phyloP scores from a whole-genome alignment of 2,797 vertebrate genomes.

The Chrysocyon brachyurus region DNA sequence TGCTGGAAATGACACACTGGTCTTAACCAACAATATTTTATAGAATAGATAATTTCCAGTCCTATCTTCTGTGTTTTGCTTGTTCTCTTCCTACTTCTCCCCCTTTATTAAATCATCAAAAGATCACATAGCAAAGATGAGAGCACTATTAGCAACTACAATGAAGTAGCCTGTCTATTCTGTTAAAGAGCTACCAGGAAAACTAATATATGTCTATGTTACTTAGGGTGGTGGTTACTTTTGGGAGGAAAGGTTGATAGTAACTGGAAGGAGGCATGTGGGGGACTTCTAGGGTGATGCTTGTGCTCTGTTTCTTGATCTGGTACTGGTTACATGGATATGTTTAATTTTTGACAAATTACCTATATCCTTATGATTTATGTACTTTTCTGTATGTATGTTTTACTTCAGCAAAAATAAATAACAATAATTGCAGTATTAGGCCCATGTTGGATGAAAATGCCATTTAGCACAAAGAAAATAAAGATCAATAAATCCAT shows the following conservation, averaged over 20 bases:
- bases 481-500: not conserved
- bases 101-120: slow-evolving; percentile 27
- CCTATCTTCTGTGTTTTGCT: not conserved
- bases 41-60: slow-evolving; percentile 38
- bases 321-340: not conserved
- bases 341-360: slow-evolving; percentile 4
- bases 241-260: not conserved
- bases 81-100: not conserved
- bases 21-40: not conserved
- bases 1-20: not conserved
- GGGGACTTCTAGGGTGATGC: not conserved
- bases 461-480: not conserved
- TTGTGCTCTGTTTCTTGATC: not conserved
- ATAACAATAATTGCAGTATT: not conserved
- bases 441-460: not conserved
- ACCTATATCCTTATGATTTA: not conserved
- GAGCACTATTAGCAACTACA: not conserved
- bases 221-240: not conserved
- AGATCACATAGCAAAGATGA: not conserved
- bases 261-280: not conserved
- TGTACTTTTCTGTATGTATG: not conserved
- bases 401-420: slow-evolving; percentile 40
- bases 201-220: not conserved
- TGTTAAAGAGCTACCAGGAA: slow-evolving; percentile 35
- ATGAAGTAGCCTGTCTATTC: not conserved